Evolutionary conservation across 2,888 invertebrate genomes (phyloP).

Genomic region (Zonitis immaculata): DNA sequence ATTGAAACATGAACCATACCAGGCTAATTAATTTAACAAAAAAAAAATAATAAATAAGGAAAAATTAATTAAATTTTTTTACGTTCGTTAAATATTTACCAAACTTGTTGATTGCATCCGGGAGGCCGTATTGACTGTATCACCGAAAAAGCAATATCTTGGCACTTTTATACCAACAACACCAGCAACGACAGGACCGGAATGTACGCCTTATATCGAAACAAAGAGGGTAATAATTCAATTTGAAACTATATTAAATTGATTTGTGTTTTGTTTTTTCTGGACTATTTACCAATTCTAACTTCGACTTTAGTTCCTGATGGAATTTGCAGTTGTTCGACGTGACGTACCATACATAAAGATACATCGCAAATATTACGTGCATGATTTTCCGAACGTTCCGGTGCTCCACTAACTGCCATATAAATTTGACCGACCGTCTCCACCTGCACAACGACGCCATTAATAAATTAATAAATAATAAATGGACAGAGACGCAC

Average conservation of each 20-base stretch:
- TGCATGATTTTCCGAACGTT: slow-evolving; percentile 68
- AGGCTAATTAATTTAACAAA: slow-evolving; percentile 46
- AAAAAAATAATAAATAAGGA: not conserved
- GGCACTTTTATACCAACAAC: slow-evolving; percentile 79
- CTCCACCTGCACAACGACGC: no score
- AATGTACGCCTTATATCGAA: slow-evolving; percentile 71
- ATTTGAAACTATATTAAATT: not conserved
- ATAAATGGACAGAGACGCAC: no score
- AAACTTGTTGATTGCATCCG: slow-evolving; percentile 72
- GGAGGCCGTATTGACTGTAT: slow-evolving; percentile 85
- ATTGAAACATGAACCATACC: slow-evolving; percentile 73
- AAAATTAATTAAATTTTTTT: not conserved
- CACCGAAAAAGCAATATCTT: slow-evolving; percentile 82
- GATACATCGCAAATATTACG: slow-evolving; percentile 74
- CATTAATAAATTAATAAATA: no score
- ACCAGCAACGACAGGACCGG: slow-evolving; percentile 81
- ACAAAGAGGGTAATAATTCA: not conserved
- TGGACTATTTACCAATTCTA: slow-evolving; percentile 54
- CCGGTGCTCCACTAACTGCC: slow-evolving; percentile 87
- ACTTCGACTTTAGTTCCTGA: slow-evolving; percentile 58
- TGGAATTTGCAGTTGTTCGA: slow-evolving; percentile 61
- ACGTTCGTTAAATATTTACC: slow-evolving; percentile 44
- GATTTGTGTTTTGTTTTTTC: not conserved
- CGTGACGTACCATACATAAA: slow-evolving; percentile 65
- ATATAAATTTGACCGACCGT: slow-evolving; percentile 91